Evolutionary conservation across 2,113 vertebrate genomes (phyloP), one percentile per base, ranked within the genome.

Genomic region (Paraplagusia blochii): DNA sequence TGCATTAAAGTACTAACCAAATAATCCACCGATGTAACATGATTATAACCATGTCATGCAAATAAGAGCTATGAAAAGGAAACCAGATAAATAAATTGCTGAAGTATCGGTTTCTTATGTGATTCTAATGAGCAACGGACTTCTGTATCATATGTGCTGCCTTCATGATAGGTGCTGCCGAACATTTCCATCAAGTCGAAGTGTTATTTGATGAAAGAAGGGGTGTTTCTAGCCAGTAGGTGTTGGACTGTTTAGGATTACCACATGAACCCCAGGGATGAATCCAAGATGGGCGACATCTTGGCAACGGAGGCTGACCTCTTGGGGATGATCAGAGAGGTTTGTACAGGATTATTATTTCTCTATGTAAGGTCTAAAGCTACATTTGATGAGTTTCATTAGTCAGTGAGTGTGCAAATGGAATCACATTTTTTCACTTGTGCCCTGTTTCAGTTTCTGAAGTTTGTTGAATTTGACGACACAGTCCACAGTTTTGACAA

Each of bases 271-370:
- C 79, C 59, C 44, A 74, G 44, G 44, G 69, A 79, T 36, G 33
- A 29, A 60, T 14, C 56, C 67, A 91, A 52, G 14, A 99, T 99
- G 97, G 94, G 92, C 1, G 95, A 96, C 40, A 58, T 92, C 69
- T 84, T 94, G 72, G 91, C 92, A 0, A 92, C 91, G 2, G 95
- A 98, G 82, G 90, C 93, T 0, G 94, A 96, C 73, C 81, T 99
- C 35, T 91, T 97, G 8, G 91, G 88, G 47, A 89, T 98, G 55
- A 92, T 99, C 35, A 94, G 89, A 74, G 95, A 98, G 92, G 96
- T 87, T 74, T 8, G 0, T 8, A 9, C 4, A 16, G 7, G 9
- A 40, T 15, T 9, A 9, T 16, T 7, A n/a, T 42, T 19, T 22
- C 7, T 22, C 47, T 38, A 18, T 13, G 2, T n/a, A 50, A 45